A percentile compares a stretch with the other conserved stretches of the same genome.
Conservation (phyloP, 2,113 vertebrate species). For the Oostethus manadensis region DNA sequence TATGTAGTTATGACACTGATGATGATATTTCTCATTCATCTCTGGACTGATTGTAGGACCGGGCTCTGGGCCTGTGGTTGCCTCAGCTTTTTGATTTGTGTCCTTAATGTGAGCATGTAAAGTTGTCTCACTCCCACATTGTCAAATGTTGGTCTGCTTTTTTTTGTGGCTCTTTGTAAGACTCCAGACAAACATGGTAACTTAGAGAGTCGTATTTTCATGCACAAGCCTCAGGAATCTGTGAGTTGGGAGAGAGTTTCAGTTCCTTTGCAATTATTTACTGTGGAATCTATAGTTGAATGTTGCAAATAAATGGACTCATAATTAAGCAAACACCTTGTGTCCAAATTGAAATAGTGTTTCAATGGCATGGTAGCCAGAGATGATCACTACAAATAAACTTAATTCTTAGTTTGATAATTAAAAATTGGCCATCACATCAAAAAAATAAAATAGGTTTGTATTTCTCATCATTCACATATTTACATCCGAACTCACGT, state of each 20-base stretch:
- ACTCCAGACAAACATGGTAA: not conserved
- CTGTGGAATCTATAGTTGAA: no score
- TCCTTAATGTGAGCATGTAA: constrained; percentile 2
- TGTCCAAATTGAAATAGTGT: no score
- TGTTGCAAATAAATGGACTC: no score
- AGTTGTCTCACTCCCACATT: constrained; percentile 9
- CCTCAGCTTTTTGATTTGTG: constrained; percentile 2
- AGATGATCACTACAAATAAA: no score
- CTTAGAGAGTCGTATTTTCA: not conserved
- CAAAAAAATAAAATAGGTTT: no score
- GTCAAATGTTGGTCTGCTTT: constrained; percentile 3
- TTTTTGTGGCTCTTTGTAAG: constrained; percentile 2
- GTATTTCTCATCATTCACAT: no score
- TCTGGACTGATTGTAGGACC: constrained; percentile 8
- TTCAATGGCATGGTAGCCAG: no score
- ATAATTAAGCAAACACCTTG: no score
- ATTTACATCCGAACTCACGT: no score
- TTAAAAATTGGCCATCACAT: no score
- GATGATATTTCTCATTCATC: constrained; percentile 31
- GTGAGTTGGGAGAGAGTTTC: not conserved
- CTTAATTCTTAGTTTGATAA: no score
- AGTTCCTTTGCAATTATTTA: not conserved
- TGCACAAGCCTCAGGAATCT: not conserved
- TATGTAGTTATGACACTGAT: constrained; percentile 15
- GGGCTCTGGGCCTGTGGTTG: constrained; percentile 8